Evolutionary conservation across 1,140 invertebrate species (phyloP).

Genomic region (Sycophaga agraensis): DNA sequence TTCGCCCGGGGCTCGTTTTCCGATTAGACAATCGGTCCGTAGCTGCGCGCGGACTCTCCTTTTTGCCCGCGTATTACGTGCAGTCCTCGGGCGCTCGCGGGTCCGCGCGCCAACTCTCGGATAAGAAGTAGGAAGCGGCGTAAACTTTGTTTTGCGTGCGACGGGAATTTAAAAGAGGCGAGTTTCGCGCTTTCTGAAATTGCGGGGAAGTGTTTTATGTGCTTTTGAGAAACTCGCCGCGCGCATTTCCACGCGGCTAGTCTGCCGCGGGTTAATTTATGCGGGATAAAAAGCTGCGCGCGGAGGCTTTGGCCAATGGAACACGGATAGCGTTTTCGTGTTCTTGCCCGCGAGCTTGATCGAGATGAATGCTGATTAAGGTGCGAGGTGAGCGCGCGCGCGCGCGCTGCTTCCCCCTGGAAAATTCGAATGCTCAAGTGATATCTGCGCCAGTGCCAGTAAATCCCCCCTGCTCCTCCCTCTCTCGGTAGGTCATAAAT

Average conservation of each 20-base stretch:
- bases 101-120: neutral
- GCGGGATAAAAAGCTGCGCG: constrained; percentile 14
- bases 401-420: neutral
- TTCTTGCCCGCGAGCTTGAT: constrained; percentile 14
- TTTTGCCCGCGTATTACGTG: too few species aligned
- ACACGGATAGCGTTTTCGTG: constrained; percentile 16
- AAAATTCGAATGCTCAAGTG: too few species aligned
- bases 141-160: neutral
- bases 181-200: constrained; percentile 10
- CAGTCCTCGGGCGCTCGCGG: neutral
- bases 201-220: constrained; percentile 10
- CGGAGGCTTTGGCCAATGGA: neutral
- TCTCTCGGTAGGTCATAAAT: constrained; percentile 1
- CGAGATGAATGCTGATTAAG: constrained; percentile 27
- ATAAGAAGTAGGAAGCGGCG: constrained; percentile 11
- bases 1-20: too few species aligned
- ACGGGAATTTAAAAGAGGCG: neutral
- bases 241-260: constrained; percentile 5
- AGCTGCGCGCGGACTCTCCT: too few species aligned
- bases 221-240: constrained; percentile 9
- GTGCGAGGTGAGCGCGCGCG: neutral
- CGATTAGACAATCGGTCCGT: too few species aligned
- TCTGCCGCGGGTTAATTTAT: constrained; percentile 19
- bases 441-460: neutral
- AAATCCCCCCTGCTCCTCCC: too few species aligned